Conservation (phyloP, 1,140 invertebrate species). For the Saxidomus purpurata region DNA sequence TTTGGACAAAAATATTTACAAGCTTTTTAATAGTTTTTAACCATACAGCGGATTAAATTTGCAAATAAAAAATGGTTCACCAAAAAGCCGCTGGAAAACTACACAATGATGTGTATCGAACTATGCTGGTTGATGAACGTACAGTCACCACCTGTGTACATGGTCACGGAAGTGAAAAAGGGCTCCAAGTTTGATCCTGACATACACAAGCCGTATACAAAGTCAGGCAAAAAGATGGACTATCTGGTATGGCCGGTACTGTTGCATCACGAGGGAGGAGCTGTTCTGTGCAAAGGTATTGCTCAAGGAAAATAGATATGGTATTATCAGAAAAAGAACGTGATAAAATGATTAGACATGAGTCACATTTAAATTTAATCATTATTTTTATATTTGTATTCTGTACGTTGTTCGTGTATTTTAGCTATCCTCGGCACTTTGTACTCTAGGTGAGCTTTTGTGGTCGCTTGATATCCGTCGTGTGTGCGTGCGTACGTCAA, state of each 20-base stretch:
- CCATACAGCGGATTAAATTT: too few relatives aligned
- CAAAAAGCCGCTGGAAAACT: not conserved
- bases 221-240: not conserved
- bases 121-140: slow-evolving; percentile 7
- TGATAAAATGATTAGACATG: too few relatives aligned
- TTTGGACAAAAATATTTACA: too few relatives aligned
- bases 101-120: not conserved
- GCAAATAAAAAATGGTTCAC: not conserved
- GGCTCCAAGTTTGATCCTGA: not conserved
- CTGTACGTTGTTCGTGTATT: too few relatives aligned
- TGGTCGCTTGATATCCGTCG: too few relatives aligned
- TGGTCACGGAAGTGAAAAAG: not conserved
- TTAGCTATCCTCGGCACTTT: too few relatives aligned
- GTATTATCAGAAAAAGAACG: too few relatives aligned
- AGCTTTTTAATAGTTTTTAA: too few relatives aligned
- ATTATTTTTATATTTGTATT: too few relatives aligned
- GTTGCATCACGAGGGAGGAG: not conserved
- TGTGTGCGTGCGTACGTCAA: too few relatives aligned
- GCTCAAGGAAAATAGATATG: not conserved
- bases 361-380: too few relatives aligned
- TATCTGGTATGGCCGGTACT: slow-evolving; percentile 26
- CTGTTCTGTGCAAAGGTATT: not conserved
- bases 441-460: too few relatives aligned
- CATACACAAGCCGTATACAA: not conserved
- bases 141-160: slow-evolving; percentile 9